Base-by-base conservation (phyloP, 2,797 vertebrate genomes). In the Anabas testudineus region DNA sequence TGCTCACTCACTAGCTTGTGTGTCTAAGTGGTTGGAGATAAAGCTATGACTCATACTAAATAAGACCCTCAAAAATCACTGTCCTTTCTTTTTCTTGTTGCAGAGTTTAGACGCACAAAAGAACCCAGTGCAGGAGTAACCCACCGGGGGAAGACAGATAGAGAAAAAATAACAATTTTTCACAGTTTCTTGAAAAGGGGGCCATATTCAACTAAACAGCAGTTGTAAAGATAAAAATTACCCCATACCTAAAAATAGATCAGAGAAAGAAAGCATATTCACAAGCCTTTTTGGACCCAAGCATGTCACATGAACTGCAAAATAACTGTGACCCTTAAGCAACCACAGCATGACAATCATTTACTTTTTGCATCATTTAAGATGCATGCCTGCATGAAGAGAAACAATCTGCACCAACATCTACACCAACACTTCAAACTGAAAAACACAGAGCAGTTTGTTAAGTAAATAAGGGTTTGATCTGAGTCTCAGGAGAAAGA, bases 41-140 rank as follows among this genome's bases (percentile, higher is more conserved):
- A 78, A 66, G 37, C 62, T 57, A 32, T 81, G 74, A 85, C 46
- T 81, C 73, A 75, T 26, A 49, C 42, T 66, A 67, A 84, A 87
- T 58, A 63, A 67, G 57, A 78, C 41, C 56, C 46, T 67, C 14
- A 28, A 73, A 78, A 82, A 77, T 73, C 48, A 53, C 18, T 30
- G 4, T 69, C 48, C 49, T 78, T 76, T 67, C 39, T 62, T 72
- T 47, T 53, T 39, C 28, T 67, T 55, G 46, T 62, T 65, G 64
- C 62, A 39, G 53, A 79, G 56, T 81, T 57, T 67, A 41, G 56
- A 63, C 51, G 58, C 67, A 83, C 48, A 78, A 74, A 82, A 55
- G 56, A 58, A 41, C 12, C 26, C 28, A 21, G 37, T 10, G 24
- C 43, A 49, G 45, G 26, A 49, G 47, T 36, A 49, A 42, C 59